These are phyloP conservation scores for Portunus trituberculatus DNA, from an alignment of 1,140 invertebrate genomes.

Conservation along the genomic window DNA sequence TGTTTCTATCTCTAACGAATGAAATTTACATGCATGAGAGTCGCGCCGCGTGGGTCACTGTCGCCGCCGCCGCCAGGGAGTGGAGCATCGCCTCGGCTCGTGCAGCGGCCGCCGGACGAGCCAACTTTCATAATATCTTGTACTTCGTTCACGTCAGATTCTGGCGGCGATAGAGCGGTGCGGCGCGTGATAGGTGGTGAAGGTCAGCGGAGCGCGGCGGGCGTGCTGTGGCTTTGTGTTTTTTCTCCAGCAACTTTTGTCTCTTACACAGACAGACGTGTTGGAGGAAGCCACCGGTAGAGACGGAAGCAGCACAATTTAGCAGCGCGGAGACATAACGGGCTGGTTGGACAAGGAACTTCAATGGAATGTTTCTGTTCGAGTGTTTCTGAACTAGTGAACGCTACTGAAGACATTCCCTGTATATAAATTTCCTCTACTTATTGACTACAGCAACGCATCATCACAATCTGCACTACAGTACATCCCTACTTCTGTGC, in stretches of 20 bases:
- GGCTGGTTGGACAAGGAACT: background rate
- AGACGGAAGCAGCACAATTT: background rate
- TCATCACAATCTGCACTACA: no score
- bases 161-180: background rate
- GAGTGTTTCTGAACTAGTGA: background rate
- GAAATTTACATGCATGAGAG: no score
- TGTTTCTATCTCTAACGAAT: no score
- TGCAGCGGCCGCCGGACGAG: background rate
- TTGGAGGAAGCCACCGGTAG: background rate
- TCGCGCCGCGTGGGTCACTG: background rate
- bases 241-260: background rate
- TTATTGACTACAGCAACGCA: no score
- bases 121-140: slow-evolving; percentile 1
- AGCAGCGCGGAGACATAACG: background rate
- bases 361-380: background rate
- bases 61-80: background rate
- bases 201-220: background rate
- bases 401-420: no score
- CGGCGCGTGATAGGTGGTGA: background rate
- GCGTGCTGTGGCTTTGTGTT: background rate
- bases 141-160: background rate
- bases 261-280: background rate
- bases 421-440: no score
- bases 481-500: no score
- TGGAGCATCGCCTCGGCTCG: background rate